These are phyloP conservation scores for Xenotilapia longispinis DNA, from an alignment of 2,113 vertebrate species.

Conservation along the genomic window DNA sequence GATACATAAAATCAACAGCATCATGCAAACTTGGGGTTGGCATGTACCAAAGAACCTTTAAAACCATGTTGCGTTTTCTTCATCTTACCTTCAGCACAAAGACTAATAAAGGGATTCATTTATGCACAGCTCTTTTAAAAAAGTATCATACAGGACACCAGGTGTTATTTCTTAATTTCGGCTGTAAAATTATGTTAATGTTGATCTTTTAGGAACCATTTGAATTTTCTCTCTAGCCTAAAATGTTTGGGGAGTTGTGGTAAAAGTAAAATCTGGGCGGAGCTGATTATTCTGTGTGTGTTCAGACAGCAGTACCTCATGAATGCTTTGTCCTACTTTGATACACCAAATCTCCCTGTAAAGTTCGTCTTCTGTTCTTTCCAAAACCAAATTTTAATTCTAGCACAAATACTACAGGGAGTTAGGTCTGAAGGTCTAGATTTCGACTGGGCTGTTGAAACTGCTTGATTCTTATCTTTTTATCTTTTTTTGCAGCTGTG, in stretches of 20 bases:
- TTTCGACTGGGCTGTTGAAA: background rate
- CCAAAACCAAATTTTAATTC: background rate
- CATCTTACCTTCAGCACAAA: background rate
- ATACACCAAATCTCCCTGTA: background rate
- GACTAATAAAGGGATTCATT: background rate
- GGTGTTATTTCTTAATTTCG: background rate
- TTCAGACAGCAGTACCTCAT: background rate
- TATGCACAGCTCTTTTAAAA: background rate
- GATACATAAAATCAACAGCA: background rate
- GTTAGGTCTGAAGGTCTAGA: background rate
- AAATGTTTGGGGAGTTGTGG: background rate
- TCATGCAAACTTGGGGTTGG: background rate
- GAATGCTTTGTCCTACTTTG: background rate
- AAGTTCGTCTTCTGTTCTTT: rapidly evolving
- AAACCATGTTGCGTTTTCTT: background rate
- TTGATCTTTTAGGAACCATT: background rate
- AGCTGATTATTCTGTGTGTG: background rate
- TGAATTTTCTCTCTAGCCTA: background rate
- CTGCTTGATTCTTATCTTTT: background rate
- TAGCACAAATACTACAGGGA: background rate
- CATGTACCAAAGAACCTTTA: background rate
- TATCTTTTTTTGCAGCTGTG: background rate
- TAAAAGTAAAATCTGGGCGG: background rate
- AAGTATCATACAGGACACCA: background rate
- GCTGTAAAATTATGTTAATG: background rate